Base-by-base conservation (phyloP, 64 coral and sea anemone species). In the Acropora yongei region DNA sequence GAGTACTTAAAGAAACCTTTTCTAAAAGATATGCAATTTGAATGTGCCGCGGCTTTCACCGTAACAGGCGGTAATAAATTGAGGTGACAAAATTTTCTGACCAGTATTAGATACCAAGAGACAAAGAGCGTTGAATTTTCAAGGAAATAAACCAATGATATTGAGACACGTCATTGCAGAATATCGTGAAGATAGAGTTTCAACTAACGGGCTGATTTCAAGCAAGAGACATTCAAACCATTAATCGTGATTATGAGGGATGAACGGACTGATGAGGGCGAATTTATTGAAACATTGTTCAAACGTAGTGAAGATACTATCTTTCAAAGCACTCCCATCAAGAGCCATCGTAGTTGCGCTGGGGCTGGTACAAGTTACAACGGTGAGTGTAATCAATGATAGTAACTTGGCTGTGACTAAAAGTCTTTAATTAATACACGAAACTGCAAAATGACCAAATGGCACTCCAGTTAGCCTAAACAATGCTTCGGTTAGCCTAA, bases 111-210 rank as follows among this genome's bases (percentile, higher is more conserved):
- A 73, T 39, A 73, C 6, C 18, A 41, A 73, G 69, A 30, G 69
- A 73, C 69, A 73, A 73, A 73, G 69, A 73, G 4, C 69, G 69
- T 73, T 73, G 18, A 73, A 41, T 4, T 19, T 73, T 73, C 39
- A 19, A 2, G 18, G 69, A 5, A 73, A 73, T 73, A 73, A 20
- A 39, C 69, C 69, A 73, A 73, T 73, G 69, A 73, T 73, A 2
- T 73, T 73, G 69, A 73, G 69, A 73, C 69, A 73, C 12, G 69
- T 73, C 69, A 73, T 20, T 73, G 39, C 69, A 73, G 18, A 73
- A 73, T 20, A 19, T 41, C 57, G 57, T 61, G 8, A 61, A 61
- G 69, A 73, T 73, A 20, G 8, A 69, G 13, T 69, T 69, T 69
- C 69, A 73, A 6, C 5, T 8, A 73, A 69, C 69, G 8, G 20